phyloP scores from a whole-genome alignment of 2,888 invertebrate species.

The Julus scandinavius region DNA sequence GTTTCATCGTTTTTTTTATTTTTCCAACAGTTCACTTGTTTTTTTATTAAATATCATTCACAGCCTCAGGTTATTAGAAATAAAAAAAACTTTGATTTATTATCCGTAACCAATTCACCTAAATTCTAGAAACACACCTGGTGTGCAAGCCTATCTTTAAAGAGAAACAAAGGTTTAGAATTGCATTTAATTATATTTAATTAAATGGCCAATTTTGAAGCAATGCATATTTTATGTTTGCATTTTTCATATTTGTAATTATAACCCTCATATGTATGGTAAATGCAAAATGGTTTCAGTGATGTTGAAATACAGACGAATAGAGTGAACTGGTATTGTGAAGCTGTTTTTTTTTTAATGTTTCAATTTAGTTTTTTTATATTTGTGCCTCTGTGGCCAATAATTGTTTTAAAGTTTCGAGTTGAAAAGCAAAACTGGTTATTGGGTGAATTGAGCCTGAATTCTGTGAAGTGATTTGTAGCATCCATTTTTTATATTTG shows the following conservation, averaged over 20 bases:
- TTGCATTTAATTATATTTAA: neutral
- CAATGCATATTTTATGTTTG: neutral
- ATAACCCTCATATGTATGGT: neutral
- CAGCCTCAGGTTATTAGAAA: neutral
- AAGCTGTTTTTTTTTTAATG: neutral
- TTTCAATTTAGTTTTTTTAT: neutral
- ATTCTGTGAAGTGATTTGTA: neutral
- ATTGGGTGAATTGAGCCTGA: neutral
- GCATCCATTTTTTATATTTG: neutral
- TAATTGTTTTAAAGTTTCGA: neutral
- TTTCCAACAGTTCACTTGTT: neutral
- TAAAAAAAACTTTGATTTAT: neutral
- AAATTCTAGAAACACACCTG: neutral
- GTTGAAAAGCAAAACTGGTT: neutral
- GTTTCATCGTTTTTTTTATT: neutral
- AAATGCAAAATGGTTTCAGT: too few species aligned
- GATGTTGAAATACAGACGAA: too few species aligned
- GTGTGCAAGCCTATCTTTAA: neutral
- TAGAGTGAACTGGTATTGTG: too few species aligned
- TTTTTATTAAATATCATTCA: neutral
- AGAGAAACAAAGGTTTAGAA: neutral
- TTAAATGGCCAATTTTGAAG: neutral
- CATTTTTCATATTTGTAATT: neutral
- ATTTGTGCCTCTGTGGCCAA: neutral
- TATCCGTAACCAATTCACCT: slow-evolving; percentile 17